A percentile compares a stretch with the other conserved stretches of the same genome.
phyloP scores from a whole-genome alignment of 2,797 vertebrate species.

The Cyclopterus lumpus region DNA sequence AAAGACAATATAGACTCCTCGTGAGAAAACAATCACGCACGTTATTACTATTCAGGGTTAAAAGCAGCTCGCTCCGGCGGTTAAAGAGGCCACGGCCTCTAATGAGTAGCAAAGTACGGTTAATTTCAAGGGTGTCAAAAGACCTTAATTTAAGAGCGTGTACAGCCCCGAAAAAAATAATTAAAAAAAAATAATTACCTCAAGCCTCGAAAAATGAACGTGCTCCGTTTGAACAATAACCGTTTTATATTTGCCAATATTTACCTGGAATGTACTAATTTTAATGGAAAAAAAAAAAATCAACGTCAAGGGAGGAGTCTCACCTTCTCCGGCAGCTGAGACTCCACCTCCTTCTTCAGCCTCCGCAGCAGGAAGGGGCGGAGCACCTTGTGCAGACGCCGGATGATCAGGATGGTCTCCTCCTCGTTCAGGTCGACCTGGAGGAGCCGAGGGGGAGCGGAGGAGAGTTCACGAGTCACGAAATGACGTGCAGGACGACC shows the following conservation, averaged over 20 bases:
- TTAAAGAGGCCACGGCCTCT: not conserved
- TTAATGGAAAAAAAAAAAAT: not conserved
- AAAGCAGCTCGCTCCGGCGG: not conserved
- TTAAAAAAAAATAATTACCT: not conserved
- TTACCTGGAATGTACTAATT: not conserved
- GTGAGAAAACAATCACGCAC: not conserved
- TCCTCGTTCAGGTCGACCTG: conserved; percentile 96
- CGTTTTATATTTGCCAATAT: no score
- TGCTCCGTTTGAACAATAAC: not conserved
- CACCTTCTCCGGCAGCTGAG: conserved; percentile 95
- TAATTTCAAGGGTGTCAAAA: not conserved
- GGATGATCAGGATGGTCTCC: conserved; percentile 95
- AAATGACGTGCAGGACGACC: no score
- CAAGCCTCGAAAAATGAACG: not conserved
- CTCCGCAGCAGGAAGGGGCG: conserved; percentile 93
- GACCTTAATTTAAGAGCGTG: not conserved
- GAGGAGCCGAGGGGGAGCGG: not conserved
- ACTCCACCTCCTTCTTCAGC: conserved; percentile 97
- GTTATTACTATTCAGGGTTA: not conserved
- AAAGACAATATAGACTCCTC: not conserved
- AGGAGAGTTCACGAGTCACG: not conserved
- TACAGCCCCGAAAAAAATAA: not conserved
- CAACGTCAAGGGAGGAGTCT: conserved; percentile 2
- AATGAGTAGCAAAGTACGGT: not conserved
- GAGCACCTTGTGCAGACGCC: conserved; percentile 94